Evolutionary conservation across 2,113 vertebrate species (phyloP).

Genomic region (Sterna hirundo): DNA sequence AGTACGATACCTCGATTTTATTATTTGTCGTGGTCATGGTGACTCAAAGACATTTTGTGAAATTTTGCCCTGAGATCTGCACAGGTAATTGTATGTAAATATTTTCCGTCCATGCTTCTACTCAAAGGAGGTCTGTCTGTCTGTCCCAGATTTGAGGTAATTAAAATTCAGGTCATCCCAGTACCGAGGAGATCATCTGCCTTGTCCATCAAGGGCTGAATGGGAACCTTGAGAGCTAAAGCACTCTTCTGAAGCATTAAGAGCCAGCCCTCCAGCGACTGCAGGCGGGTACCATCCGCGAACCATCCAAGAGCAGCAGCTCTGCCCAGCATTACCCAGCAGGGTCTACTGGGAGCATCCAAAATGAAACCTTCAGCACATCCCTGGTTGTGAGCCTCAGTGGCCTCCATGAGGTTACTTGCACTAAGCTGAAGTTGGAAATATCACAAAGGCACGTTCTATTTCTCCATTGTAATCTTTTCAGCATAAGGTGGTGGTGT

Average conservation of each 20-base stretch:
- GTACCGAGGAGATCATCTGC: not conserved
- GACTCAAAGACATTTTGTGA: not conserved
- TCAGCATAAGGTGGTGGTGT: no score
- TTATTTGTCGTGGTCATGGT: not conserved
- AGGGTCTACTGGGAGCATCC: not conserved
- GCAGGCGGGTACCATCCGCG: not conserved
- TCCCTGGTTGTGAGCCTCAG: not conserved
- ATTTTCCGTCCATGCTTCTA: not conserved
- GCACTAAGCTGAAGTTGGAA: not conserved
- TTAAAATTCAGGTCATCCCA: not conserved
- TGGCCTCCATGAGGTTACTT: not conserved
- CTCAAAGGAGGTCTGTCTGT: not conserved
- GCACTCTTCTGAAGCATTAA: not conserved
- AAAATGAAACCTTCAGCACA: not conserved
- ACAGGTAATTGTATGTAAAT: not conserved
- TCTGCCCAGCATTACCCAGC: not conserved
- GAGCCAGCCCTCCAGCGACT: not conserved
- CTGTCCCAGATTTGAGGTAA: not conserved
- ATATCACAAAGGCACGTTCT: not conserved
- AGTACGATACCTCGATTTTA: not conserved
- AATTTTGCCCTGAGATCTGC: not conserved
- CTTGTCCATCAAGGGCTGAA: not conserved
- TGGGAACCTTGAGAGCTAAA: not conserved
- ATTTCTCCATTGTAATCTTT: fast-evolving
- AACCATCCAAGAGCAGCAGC: not conserved